Evolutionary conservation across 2,888 invertebrate genomes (phyloP).

Genomic region (Cremastinae sp.): DNA sequence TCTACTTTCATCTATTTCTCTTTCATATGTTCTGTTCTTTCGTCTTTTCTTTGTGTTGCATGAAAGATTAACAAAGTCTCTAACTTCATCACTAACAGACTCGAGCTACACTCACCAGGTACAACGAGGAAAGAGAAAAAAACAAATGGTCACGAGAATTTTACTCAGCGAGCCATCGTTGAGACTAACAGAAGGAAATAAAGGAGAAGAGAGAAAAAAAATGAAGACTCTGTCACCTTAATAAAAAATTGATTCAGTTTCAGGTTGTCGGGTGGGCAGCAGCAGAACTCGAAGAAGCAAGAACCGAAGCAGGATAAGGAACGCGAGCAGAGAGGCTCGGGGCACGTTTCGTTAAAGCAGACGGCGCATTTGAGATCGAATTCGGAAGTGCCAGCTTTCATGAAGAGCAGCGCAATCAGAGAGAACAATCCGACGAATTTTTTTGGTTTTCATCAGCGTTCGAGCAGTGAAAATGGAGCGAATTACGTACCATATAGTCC

Average conservation of each 20-base stretch:
- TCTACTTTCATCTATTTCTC: constrained; percentile 41
- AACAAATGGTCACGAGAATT: constrained; percentile 17
- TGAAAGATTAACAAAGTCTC: constrained; percentile 71
- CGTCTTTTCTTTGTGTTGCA: constrained; percentile 71
- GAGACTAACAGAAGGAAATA: constrained; percentile 32
- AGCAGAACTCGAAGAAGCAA: constrained; percentile 37
- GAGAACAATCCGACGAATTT: constrained; percentile 63
- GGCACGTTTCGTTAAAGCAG: constrained; percentile 77
- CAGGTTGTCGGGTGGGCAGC: constrained; percentile 71
- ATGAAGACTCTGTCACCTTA: constrained; percentile 27
- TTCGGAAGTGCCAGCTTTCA: constrained; percentile 71
- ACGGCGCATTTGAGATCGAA: constrained; percentile 73
- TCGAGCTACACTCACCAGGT: constrained; percentile 34
- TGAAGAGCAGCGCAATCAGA: constrained; percentile 71
- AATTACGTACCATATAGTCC: constrained; percentile 77
- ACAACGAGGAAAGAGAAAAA: constrained; percentile 28
- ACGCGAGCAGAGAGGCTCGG: constrained; percentile 64
- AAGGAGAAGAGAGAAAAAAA: constrained; percentile 10
- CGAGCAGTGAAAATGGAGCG: constrained; percentile 74
- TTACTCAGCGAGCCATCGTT: constrained; percentile 55
- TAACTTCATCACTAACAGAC: constrained; percentile 69
- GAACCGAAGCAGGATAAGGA: constrained; percentile 53
- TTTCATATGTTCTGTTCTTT: constrained; percentile 65
- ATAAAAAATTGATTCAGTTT: constrained; percentile 66
- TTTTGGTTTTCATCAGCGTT: constrained; percentile 70